These are phyloP conservation scores for Chaetodon trifascialis DNA, from an alignment of 2,113 vertebrate species.

Conservation along the genomic window DNA sequence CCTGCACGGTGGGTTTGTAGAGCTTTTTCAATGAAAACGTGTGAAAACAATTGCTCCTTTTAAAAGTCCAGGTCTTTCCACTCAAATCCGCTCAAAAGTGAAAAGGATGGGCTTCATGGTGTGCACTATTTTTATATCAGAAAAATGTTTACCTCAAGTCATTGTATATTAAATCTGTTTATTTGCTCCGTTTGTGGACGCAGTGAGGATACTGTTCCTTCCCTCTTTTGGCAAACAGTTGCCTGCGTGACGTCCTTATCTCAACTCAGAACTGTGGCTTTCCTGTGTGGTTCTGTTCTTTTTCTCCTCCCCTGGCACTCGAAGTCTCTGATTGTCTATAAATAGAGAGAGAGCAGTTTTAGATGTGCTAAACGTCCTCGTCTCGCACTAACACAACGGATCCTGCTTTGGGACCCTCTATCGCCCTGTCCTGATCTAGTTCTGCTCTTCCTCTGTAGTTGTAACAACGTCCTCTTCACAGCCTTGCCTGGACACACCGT, in stretches of 20 bases:
- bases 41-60: neutral
- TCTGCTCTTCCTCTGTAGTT: constrained; percentile 72
- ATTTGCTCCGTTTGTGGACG: constrained; percentile 7
- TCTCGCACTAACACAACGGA: constrained; percentile 53
- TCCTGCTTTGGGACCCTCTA: constrained; percentile 52
- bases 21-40: neutral
- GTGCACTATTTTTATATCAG: neutral
- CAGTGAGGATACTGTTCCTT: constrained; percentile 59
- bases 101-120: neutral
- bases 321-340: constrained; percentile 41
- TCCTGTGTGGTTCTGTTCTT: constrained; percentile 62
- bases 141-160: neutral
- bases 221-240: constrained; percentile 34
- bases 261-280: constrained; percentile 63
- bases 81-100: neutral
- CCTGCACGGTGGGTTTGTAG: too few relatives aligned
- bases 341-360: constrained; percentile 63
- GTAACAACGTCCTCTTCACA: constrained; percentile 78
- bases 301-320: constrained; percentile 51
- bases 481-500: constrained; percentile 73
- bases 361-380: constrained; percentile 59
- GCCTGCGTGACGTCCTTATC: constrained; percentile 48
- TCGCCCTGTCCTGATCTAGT: constrained; percentile 53
- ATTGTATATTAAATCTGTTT: neutral
- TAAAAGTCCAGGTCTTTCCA: neutral